phyloP scores from a whole-genome alignment of 2,113 vertebrate species.

The Microtus pennsylvanicus region DNA sequence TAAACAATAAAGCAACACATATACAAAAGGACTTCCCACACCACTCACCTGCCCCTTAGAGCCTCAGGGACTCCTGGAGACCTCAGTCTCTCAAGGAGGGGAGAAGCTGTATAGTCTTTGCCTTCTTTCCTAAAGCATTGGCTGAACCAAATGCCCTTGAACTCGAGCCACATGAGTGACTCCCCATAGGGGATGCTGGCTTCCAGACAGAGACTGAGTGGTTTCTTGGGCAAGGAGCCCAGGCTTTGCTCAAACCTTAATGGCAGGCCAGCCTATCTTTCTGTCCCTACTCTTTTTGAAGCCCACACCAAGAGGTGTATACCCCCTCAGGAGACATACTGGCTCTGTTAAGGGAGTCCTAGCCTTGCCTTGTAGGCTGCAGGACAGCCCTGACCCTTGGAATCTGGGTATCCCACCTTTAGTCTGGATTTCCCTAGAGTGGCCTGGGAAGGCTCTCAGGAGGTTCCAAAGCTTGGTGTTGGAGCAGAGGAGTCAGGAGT shows the following conservation, averaged over 20 bases:
- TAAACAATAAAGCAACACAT: too few relatives aligned
- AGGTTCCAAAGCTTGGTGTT: accelerated
- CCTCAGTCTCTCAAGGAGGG: accelerated
- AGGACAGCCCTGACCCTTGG: neutral
- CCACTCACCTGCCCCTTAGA: neutral
- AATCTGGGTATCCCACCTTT: neutral
- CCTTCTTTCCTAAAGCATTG: accelerated
- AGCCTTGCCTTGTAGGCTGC: accelerated
- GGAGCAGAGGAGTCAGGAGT: accelerated
- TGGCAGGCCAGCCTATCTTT: neutral
- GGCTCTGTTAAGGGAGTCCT: too few relatives aligned
- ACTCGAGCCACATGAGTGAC: accelerated
- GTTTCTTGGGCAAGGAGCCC: neutral
- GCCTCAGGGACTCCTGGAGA: neutral
- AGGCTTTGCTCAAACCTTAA: neutral
- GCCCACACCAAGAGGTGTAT: neutral
- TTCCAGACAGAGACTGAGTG: neutral
- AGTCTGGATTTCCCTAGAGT: neutral
- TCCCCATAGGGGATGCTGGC: accelerated
- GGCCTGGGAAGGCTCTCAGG: accelerated
- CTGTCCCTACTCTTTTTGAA: neutral
- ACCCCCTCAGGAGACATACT: neutral
- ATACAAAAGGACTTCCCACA: too few relatives aligned
- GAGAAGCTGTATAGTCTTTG: neutral
- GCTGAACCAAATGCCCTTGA: neutral